phyloP scores from a whole-genome alignment of 2,113 vertebrate genomes.

The Orcinus orca region DNA sequence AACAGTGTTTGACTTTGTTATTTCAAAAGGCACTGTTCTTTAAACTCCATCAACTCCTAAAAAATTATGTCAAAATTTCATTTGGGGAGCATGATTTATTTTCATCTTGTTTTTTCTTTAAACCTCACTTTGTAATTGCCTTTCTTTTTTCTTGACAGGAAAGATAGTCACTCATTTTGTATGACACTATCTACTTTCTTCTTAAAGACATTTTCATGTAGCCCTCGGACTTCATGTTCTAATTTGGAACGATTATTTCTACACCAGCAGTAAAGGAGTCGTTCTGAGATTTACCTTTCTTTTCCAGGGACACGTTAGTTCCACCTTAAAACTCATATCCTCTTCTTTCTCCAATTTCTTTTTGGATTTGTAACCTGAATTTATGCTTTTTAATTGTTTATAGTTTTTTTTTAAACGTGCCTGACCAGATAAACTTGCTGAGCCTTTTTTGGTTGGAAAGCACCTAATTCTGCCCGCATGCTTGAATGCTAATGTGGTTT shows the following conservation, averaged over 20 bases:
- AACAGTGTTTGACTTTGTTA: not conserved
- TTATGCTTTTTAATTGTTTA: not conserved
- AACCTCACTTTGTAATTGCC: not conserved
- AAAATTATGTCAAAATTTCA: constrained; percentile 1
- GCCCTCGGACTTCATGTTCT: not conserved
- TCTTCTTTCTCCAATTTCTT: not conserved
- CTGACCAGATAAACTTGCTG: not conserved
- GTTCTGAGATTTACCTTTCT: not conserved
- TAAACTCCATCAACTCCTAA: not conserved
- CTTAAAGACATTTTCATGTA: not conserved
- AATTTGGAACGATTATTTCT: not conserved
- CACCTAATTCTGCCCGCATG: not conserved
- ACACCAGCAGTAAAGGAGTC: not conserved
- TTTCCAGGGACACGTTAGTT: not conserved
- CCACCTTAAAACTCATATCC: not conserved
- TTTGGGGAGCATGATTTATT: not conserved
- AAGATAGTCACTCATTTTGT: not conserved
- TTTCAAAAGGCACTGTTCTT: constrained; percentile 10
- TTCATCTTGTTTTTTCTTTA: not conserved
- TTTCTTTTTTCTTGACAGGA: not conserved
- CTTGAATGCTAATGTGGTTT: not conserved
- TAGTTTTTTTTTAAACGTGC: not conserved
- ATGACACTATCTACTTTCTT: not conserved
- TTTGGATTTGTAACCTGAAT: not conserved
- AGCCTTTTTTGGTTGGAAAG: not conserved